phyloP scores from a whole-genome alignment of 2,113 vertebrate species.

The Prochilodus magdalenae region DNA sequence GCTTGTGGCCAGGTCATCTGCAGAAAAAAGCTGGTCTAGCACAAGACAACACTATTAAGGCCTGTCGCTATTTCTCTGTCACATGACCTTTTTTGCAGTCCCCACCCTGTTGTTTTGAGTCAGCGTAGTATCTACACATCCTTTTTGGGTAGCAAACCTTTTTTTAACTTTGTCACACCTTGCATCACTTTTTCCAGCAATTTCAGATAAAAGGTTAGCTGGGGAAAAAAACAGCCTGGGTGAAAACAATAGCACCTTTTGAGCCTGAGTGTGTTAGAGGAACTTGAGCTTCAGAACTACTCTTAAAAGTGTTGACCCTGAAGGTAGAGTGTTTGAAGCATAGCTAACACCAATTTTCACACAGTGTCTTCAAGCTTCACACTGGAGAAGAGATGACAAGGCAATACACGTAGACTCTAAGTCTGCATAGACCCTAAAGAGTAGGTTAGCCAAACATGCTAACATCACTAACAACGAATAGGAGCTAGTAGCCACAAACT shows the following conservation, averaged over 20 bases:
- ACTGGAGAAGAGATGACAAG: not conserved
- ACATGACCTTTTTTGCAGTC: conserved; percentile 15
- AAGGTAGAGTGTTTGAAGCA: not conserved
- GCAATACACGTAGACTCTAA: not conserved
- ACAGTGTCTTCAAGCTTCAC: not conserved
- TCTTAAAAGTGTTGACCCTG: not conserved
- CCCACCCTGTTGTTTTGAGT: not conserved
- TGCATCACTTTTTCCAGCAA: not conserved
- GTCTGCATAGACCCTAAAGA: not conserved
- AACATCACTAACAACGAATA: not conserved
- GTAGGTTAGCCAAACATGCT: not conserved
- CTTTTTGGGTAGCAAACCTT: not conserved
- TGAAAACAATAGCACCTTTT: not conserved
- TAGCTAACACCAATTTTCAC: not conserved
- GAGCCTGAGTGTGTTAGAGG: not conserved
- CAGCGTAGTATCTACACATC: not conserved
- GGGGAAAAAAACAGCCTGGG: not conserved
- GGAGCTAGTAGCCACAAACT: not conserved
- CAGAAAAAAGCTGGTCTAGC: conserved; percentile 49
- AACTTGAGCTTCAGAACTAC: not conserved
- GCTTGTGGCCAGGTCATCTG: conserved; percentile 53
- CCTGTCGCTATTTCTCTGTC: not conserved
- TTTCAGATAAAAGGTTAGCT: not conserved
- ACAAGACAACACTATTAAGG: conserved; percentile 36
- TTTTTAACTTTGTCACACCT: not conserved